Conservation (phyloP, 2,797 vertebrate species). For the Manis pentadactyla region DNA sequence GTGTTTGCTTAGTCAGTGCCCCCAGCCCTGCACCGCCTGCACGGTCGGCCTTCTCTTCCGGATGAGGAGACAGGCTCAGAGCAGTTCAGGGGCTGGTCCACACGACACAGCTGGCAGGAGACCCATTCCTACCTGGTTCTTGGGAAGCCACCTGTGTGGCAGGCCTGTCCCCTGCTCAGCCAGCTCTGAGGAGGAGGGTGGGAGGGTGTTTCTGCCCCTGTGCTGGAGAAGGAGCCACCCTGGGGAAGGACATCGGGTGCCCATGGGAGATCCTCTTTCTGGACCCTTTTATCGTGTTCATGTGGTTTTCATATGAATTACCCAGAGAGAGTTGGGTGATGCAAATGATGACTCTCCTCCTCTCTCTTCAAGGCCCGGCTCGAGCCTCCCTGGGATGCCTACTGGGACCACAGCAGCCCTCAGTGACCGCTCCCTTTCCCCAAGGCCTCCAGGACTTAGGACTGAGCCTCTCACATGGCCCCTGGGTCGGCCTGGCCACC, state of each 20-base stretch:
- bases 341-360: background rate
- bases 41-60: rapidly evolving
- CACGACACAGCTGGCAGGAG: background rate
- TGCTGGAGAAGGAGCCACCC: background rate
- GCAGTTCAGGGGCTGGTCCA: background rate
- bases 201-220: background rate
- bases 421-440: background rate
- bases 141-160: background rate
- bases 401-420: background rate
- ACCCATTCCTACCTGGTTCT: no score
- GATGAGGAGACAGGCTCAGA: background rate
- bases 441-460: background rate
- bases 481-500: background rate
- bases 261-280: rapidly evolving
- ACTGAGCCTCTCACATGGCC: background rate
- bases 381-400: background rate
- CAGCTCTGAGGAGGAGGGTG: background rate
- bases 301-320: background rate
- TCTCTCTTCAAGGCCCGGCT: background rate
- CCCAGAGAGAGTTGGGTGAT: no score
- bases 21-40: background rate
- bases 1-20: background rate
- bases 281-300: background rate
- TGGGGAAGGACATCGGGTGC: background rate
- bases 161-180: background rate